A percentile compares a stretch with the other conserved stretches of the same genome.
Evolutionary conservation across 2,113 vertebrate species (phyloP).

Genomic region (Potamarius usumacintae): DNA sequence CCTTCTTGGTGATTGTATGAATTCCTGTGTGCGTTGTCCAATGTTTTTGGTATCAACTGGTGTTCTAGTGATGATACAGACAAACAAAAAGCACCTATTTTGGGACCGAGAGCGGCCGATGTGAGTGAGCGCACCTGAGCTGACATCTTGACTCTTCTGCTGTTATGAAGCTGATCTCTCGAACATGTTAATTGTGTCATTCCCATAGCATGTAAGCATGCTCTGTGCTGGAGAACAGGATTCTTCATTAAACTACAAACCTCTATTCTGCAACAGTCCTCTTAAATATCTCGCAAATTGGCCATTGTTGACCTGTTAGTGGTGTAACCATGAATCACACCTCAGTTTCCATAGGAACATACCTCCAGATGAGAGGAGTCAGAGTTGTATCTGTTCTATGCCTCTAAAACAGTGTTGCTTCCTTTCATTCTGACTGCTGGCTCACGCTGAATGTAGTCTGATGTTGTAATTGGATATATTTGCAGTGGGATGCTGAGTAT

Average conservation of each 20-base stretch:
- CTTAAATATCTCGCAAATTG: slow-evolving; percentile 32
- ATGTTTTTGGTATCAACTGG: too few relatives aligned
- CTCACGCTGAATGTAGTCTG: slow-evolving; percentile 32
- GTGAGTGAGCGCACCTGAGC: slow-evolving; percentile 15
- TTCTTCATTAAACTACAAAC: not conserved
- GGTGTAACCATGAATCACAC: slow-evolving; percentile 32
- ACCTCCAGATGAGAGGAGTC: slow-evolving; percentile 4
- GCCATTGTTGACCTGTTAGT: slow-evolving; percentile 41
- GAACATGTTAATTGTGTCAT: slow-evolving; percentile 57
- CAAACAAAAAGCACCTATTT: too few relatives aligned
- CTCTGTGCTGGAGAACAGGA: slow-evolving; percentile 3
- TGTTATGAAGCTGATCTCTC: slow-evolving; percentile 56
- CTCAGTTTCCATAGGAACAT: slow-evolving; percentile 53
- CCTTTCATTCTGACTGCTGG: slow-evolving; percentile 30
- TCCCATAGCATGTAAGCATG: slow-evolving; percentile 12
- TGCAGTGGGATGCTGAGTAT: not conserved
- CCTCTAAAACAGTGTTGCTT: not conserved
- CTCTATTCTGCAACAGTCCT: slow-evolving; percentile 28
- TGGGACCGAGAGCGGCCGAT: too few relatives aligned
- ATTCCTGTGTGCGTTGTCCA: too few relatives aligned
- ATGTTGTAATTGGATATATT: slow-evolving; percentile 1
- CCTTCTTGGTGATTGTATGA: too few relatives aligned
- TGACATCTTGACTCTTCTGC: slow-evolving; percentile 39
- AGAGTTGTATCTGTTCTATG: not conserved
- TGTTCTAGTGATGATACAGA: too few relatives aligned